phyloP scores from a whole-genome alignment of 1,140 invertebrate genomes.

The Solenopsis invicta region DNA sequence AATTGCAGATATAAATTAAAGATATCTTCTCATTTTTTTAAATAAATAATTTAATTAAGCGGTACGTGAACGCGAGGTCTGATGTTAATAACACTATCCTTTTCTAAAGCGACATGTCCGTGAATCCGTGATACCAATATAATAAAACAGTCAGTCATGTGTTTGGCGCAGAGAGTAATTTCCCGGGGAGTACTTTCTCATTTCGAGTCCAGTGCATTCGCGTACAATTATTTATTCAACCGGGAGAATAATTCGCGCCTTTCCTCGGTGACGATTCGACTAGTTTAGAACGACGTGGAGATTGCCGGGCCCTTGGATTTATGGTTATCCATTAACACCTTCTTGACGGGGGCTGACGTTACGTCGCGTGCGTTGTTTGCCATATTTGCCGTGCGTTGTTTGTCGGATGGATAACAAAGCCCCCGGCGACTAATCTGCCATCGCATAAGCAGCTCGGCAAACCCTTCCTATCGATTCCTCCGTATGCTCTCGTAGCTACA shows the following conservation, averaged over 20 bases:
- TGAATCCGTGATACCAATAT: not conserved
- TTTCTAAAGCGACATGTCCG: not conserved
- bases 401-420: conserved; percentile 64
- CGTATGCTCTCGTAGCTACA: conserved; percentile 48
- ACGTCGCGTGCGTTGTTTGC: conserved; percentile 53
- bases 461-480: conserved; percentile 62
- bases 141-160: not conserved
- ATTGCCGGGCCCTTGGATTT: conserved; percentile 52
- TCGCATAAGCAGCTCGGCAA: conserved; percentile 61
- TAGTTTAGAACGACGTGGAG: conserved; percentile 34
- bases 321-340: conserved; percentile 63
- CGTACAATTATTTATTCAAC: conserved; percentile 37
- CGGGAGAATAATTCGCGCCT: not conserved
- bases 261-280: conserved; percentile 33
- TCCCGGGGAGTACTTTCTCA: not conserved
- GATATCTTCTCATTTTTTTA: not conserved
- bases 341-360: conserved; percentile 60
- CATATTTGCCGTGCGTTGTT: conserved; percentile 62
- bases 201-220: not conserved
- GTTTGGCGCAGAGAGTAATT: not conserved
- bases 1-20: no score
- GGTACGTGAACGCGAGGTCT: not conserved
- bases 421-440: conserved; percentile 58
- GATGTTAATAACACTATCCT: not conserved
- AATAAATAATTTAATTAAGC: not conserved